phyloP scores from a whole-genome alignment of 2,888 invertebrate genomes.

The Cantharis nigra region DNA sequence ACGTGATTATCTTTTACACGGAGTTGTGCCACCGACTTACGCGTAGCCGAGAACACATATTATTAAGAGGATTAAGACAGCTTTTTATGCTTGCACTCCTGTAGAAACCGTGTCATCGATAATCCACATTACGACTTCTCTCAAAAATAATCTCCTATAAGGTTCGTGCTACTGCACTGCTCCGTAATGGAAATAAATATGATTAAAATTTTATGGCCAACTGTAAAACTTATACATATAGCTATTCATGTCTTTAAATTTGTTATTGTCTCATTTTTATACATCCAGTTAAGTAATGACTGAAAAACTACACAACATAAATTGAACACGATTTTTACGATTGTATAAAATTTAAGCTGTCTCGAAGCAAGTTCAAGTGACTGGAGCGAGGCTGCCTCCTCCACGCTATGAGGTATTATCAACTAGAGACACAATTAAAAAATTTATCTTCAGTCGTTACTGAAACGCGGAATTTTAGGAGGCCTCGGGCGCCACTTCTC shows the following conservation, averaged over 20 bases:
- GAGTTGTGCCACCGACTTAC: slow-evolving; percentile 30
- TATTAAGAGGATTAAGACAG: slow-evolving; percentile 33
- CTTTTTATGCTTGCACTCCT: slow-evolving; percentile 30
- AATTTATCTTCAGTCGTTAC: background rate
- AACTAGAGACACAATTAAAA: background rate
- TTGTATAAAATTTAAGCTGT: background rate
- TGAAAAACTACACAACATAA: background rate
- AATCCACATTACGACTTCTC: slow-evolving; percentile 32
- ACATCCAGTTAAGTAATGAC: slow-evolving; percentile 14
- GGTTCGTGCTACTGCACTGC: slow-evolving; percentile 21
- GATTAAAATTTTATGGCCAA: slow-evolving; percentile 30
- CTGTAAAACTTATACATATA: slow-evolving; percentile 27
- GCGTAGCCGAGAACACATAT: slow-evolving; percentile 31
- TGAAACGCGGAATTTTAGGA: background rate
- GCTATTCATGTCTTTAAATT: slow-evolving; percentile 20
- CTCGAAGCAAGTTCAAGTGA: background rate
- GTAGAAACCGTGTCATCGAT: slow-evolving; percentile 29
- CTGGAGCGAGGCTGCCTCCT: background rate
- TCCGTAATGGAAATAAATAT: slow-evolving; percentile 26
- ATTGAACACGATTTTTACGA: background rate
- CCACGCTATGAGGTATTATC: background rate
- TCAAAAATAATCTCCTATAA: slow-evolving; percentile 31
- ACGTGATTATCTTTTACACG: slow-evolving; percentile 28
- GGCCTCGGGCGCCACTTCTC: background rate
- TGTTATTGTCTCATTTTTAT: slow-evolving; percentile 6